Conservation (phyloP, 30 jellyfish, hydroid and myxozoan species). For the Catostylus mosaicus region DNA sequence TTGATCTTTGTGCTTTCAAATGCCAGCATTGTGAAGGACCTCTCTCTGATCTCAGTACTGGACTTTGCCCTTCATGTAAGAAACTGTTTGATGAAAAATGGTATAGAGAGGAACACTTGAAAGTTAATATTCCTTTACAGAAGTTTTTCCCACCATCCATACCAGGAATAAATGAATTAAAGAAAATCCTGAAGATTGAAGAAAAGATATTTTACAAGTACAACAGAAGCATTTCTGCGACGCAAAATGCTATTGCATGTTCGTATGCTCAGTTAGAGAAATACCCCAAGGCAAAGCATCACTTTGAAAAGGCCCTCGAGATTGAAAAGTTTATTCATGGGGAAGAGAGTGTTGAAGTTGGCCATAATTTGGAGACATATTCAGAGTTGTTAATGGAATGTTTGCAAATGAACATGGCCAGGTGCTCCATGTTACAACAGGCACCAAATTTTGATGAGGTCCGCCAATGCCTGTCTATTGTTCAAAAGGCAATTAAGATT, state of each 20-base stretch:
- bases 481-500: conserved; percentile 36
- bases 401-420: conserved; percentile 21
- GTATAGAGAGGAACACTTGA: conserved; percentile 2
- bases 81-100: conserved; percentile 26
- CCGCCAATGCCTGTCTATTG: conserved; percentile 18
- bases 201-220: conserved; percentile 39
- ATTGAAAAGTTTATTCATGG: conserved; percentile 53
- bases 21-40: conserved; percentile 50
- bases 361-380: conserved; percentile 70
- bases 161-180: conserved; percentile 22
- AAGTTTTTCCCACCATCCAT: neutral
- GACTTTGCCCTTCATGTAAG: conserved; percentile 17
- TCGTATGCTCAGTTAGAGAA: conserved; percentile 59
- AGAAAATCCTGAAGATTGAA: conserved; percentile 40
- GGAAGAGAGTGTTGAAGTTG: conserved; percentile 79
- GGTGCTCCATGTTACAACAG: neutral
- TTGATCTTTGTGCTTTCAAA: conserved; percentile 1
- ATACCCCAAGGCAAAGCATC: conserved; percentile 39
- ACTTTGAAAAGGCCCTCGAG: conserved; percentile 56
- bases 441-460: conserved; percentile 14
- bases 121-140: neutral
- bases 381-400: conserved; percentile 71
- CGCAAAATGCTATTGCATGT: conserved; percentile 71
- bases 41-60: neutral
- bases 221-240: conserved; percentile 36